These are phyloP conservation scores for Ectemnius continuus DNA, from an alignment of 2,888 invertebrate species.

Conservation along the genomic window DNA sequence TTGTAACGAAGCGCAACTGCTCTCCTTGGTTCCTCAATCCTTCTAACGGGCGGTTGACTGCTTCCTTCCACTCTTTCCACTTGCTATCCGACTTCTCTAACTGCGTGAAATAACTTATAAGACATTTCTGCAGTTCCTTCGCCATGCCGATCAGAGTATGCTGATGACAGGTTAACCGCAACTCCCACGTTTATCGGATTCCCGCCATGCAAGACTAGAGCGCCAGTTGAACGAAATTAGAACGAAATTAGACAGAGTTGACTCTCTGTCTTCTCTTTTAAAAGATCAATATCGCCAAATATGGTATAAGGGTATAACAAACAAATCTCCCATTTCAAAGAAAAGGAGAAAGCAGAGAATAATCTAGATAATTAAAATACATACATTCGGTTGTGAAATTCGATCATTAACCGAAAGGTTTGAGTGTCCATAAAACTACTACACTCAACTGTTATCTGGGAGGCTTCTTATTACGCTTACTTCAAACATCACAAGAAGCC, in stretches of 20 bases:
- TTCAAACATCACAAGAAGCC: no score
- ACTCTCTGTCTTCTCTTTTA: neutral
- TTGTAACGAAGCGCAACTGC: conserved; percentile 63
- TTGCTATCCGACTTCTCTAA: conserved; percentile 57
- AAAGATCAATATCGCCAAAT: no score
- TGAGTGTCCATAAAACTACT: neutral
- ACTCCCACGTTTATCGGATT: neutral
- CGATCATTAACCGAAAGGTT: neutral
- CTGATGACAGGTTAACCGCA: conserved; percentile 50
- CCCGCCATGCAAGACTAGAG: conserved; percentile 17
- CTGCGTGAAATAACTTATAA: conserved; percentile 63
- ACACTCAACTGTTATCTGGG: no score
- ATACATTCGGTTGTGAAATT: neutral
- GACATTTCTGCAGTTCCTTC: conserved; percentile 59
- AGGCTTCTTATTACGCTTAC: no score
- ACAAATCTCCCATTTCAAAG: no score
- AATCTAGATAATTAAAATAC: no score
- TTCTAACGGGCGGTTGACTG: conserved; percentile 45
- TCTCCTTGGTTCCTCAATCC: conserved; percentile 65
- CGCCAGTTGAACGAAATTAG: conserved; percentile 25
- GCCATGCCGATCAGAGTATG: conserved; percentile 51
- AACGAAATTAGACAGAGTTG: neutral
- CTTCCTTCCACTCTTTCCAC: conserved; percentile 55
- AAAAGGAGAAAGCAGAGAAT: no score
- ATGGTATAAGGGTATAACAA: no score